Conservation (phyloP, 2,797 vertebrate genomes). For the Apodemus agrarius region DNA sequence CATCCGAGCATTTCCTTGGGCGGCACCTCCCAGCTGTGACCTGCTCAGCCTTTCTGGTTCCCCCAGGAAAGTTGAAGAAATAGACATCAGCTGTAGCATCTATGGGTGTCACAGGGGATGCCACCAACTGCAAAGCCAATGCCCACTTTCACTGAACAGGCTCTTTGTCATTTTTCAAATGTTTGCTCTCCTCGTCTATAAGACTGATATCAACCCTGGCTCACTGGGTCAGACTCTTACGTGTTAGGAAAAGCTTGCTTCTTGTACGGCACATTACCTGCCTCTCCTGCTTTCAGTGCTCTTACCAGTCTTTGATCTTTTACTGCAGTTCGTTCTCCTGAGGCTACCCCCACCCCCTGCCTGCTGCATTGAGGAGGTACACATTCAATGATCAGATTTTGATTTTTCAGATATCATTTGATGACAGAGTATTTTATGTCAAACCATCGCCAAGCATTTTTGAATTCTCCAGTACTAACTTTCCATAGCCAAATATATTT, state of each 20-base stretch:
- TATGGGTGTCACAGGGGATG: fast-evolving
- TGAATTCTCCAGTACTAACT: neutral
- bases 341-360: neutral
- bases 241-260: neutral
- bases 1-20: neutral
- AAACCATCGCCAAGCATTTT: neutral
- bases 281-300: neutral
- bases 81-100: neutral
- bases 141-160: fast-evolving
- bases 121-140: fast-evolving
- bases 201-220: neutral
- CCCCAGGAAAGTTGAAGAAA: no score
- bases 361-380: neutral
- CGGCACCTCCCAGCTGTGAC: neutral
- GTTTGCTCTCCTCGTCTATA: fast-evolving
- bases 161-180: fast-evolving
- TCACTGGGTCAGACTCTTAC: fast-evolving
- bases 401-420: neutral
- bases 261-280: fast-evolving
- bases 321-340: no score
- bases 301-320: neutral
- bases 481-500: neutral
- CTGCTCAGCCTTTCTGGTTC: neutral
- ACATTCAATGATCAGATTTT: neutral
- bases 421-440: neutral